Evolutionary conservation across 2,797 vertebrate species (phyloP).

Genomic region (Ambastaia sidthimunki): DNA sequence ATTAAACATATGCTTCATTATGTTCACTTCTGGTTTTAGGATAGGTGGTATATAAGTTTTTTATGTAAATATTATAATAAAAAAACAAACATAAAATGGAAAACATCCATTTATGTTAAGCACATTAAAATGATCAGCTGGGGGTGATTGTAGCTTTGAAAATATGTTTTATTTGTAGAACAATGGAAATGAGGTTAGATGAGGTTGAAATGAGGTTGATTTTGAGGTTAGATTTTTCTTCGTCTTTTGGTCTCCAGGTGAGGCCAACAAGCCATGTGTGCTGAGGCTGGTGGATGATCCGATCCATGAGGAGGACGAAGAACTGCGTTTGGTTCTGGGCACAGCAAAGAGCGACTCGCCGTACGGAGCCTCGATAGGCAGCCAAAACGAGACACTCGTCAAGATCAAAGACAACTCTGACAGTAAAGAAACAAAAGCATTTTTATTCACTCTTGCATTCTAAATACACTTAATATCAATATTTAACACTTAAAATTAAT

Average conservation of each 20-base stretch:
- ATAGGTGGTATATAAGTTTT: too few species aligned
- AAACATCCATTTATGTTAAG: too few species aligned
- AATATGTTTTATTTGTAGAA: neutral
- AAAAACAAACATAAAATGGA: neutral
- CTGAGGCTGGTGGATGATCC: slow-evolving; percentile 85
- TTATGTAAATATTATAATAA: neutral
- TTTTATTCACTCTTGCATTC: slow-evolving; percentile 3
- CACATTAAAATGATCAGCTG: too few species aligned
- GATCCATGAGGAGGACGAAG: slow-evolving; percentile 87
- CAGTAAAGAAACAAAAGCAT: slow-evolving; percentile 79
- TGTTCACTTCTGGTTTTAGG: too few species aligned
- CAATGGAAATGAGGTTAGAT: neutral
- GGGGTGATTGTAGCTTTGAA: neutral
- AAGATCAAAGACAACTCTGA: slow-evolving; percentile 88
- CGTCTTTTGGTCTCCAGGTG: slow-evolving; percentile 74
- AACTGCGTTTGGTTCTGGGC: slow-evolving; percentile 89
- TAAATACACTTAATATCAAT: neutral
- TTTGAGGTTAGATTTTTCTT: neutral
- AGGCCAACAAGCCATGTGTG: slow-evolving; percentile 85
- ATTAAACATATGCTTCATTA: too few species aligned
- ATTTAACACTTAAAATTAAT: too few species aligned
- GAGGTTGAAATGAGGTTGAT: too few species aligned
- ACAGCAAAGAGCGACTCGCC: slow-evolving; percentile 83
- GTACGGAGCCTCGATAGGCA: slow-evolving; percentile 88
- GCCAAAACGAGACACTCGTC: slow-evolving; percentile 86